These are phyloP conservation scores for Sebastes diploproa DNA, from an alignment of 2,797 vertebrate genomes.

Conservation along the genomic window DNA sequence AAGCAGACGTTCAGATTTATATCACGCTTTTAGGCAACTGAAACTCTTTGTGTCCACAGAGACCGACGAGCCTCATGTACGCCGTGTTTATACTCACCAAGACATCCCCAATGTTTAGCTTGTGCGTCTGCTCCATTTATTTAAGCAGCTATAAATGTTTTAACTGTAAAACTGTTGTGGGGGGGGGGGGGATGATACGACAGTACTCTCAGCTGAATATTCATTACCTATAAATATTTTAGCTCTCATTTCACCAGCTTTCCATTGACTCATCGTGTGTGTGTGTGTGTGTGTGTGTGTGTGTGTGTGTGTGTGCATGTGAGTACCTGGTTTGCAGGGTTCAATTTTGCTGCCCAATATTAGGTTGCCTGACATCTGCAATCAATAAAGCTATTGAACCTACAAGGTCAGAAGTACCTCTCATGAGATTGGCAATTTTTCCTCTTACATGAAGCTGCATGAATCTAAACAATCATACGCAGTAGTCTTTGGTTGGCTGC, in stretches of 20 bases:
- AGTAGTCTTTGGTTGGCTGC: neutral
- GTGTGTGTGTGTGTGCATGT: neutral
- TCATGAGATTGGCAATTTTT: slow-evolving; percentile 21
- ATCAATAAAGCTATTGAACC: slow-evolving; percentile 53
- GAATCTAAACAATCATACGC: slow-evolving; percentile 3
- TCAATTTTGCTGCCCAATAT: slow-evolving; percentile 19
- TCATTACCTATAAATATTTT: slow-evolving; percentile 83
- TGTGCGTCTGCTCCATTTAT: slow-evolving; percentile 65
- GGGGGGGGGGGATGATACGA: slow-evolving; percentile 63
- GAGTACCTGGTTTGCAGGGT: slow-evolving; percentile 14
- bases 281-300: neutral
- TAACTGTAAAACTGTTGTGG: slow-evolving; percentile 69
- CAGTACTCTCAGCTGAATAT: slow-evolving; percentile 78
- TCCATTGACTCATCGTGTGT: slow-evolving; percentile 57
- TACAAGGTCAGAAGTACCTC: slow-evolving; percentile 23
- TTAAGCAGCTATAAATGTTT: slow-evolving; percentile 80
- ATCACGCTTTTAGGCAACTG: slow-evolving; percentile 13
- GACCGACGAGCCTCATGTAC: slow-evolving; percentile 10
- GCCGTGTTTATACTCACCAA: slow-evolving; percentile 26
- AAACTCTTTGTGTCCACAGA: slow-evolving; percentile 7
- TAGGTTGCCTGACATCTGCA: slow-evolving; percentile 33
- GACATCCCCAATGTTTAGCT: slow-evolving; percentile 49
- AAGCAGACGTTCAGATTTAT: slow-evolving; percentile 11
- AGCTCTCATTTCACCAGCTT: slow-evolving; percentile 68
- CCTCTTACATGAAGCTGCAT: slow-evolving; percentile 8